These are phyloP conservation scores for Sinocyclocheilus grahami DNA, from an alignment of 2,113 vertebrate genomes.

Conservation along the genomic window DNA sequence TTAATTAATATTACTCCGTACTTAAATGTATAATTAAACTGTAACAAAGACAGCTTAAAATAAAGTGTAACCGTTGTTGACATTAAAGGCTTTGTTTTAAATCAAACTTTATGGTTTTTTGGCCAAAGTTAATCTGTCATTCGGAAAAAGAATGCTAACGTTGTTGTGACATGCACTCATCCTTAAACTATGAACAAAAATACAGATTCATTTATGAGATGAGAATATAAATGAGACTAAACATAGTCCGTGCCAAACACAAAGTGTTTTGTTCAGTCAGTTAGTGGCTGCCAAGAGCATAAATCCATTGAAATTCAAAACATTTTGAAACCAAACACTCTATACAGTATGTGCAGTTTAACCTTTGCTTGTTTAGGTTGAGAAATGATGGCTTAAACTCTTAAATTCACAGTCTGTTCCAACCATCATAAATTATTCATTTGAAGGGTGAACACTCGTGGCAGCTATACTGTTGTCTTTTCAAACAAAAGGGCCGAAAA, in stretches of 20 bases:
- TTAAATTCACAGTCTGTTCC: conserved; percentile 3
- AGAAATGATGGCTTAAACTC: background rate
- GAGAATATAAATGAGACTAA: background rate
- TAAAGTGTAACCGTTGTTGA: too few relatives aligned
- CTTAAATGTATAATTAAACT: too few relatives aligned
- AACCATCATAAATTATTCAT: background rate
- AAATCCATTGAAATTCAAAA: background rate
- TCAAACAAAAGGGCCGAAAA: background rate
- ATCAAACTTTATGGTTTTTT: background rate
- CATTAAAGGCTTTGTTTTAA: background rate
- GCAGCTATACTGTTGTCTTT: background rate
- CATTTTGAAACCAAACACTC: background rate
- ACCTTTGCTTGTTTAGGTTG: background rate
- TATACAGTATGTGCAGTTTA: conserved; percentile 5
- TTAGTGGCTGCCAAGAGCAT: background rate
- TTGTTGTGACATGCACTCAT: background rate
- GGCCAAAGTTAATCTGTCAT: background rate
- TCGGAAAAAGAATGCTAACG: background rate
- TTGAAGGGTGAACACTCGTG: background rate
- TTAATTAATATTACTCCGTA: too few relatives aligned
- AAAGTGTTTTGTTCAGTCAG: background rate
- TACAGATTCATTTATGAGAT: background rate
- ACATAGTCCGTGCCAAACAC: background rate
- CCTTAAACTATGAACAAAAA: background rate
- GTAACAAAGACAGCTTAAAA: too few relatives aligned